These are phyloP conservation scores for Urocolius indicus DNA, from an alignment of 2,113 vertebrate species.

Conservation along the genomic window DNA sequence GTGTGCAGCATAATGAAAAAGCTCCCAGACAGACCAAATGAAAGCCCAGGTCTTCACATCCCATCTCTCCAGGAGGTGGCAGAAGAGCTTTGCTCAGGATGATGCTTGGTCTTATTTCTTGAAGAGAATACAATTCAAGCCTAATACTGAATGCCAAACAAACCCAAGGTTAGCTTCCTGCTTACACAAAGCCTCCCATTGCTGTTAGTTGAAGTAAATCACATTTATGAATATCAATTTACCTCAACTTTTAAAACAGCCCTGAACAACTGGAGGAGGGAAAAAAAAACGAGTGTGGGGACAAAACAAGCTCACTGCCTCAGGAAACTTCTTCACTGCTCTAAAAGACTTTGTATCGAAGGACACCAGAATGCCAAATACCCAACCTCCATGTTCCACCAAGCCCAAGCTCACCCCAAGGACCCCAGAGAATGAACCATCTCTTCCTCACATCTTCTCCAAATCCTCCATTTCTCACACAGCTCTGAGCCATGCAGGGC, in stretches of 20 bases:
- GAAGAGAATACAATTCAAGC: not conserved
- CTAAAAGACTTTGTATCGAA: not conserved
- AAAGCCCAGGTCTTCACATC: not conserved
- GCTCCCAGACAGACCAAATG: not conserved
- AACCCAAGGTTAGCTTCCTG: not conserved
- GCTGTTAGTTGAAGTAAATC: not conserved
- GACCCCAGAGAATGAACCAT: not conserved
- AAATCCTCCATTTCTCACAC: not conserved
- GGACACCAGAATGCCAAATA: not conserved
- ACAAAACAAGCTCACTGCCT: not conserved
- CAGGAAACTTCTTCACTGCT: not conserved
- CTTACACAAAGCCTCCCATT: not conserved
- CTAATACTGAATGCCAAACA: not conserved
- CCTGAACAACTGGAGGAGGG: not conserved
- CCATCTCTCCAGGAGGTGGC: constrained; percentile 49
- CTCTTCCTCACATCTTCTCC: not conserved
- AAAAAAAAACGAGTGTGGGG: too few species aligned
- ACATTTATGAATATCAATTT: not conserved
- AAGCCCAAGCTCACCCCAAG: not conserved
- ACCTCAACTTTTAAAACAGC: not conserved
- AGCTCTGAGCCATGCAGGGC: not conserved
- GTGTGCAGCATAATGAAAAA: not conserved
- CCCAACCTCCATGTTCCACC: not conserved
- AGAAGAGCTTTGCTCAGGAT: constrained; percentile 41
- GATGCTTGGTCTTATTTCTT: not conserved